Base-by-base conservation (phyloP, 2,888 invertebrate species). In the Pegoplata infirma region DNA sequence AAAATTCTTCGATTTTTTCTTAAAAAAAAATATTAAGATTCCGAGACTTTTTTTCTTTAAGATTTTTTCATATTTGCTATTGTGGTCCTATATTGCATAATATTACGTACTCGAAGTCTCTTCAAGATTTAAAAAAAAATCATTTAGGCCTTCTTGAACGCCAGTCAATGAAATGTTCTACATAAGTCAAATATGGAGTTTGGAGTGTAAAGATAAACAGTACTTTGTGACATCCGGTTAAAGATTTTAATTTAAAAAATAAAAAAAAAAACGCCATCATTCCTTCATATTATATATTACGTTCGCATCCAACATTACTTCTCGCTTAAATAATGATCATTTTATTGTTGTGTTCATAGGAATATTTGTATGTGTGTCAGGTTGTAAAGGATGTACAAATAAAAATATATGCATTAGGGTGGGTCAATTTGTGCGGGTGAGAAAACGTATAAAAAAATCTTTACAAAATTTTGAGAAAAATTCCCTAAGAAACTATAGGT, bases 201-300 rank as follows among this genome's bases (percentile, higher is more conserved):
- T 58, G 23, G 32, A 10, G 61, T n/a, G 12, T 14, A 19, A 56
- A 55, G 49, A 61, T 56, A 51, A 68, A 68, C 63, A 61, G 67
- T 68, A 61, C 68, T 61, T 47, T 63, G 61, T 55, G 74, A 67
- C 74, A 74, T 74, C 55, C 67, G 59, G 67, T 75, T 75, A 56
- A 56, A 36, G 53, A 68, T 68, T 68, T 75, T 56, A 75, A 68
- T 75, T 69, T 69, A 53, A 68, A 58, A 68, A 58, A n/a, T n/a
- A n/a, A n/a, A n/a, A n/a, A n/a, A n/a, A n/a, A n/a, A n/a, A 5
- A 23, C 49, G 66, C 53, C 56, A 36, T 36, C 12, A 36, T 36
- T 36, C 36, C 2, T 36, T 36, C 12, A 12, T 36, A 28, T 36
- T 8, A 10, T 32, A 8, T 32, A 2, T 32, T 32, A 32, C 8